phyloP scores from a whole-genome alignment of 1,140 invertebrate genomes.

The Parapsyche elsis region DNA sequence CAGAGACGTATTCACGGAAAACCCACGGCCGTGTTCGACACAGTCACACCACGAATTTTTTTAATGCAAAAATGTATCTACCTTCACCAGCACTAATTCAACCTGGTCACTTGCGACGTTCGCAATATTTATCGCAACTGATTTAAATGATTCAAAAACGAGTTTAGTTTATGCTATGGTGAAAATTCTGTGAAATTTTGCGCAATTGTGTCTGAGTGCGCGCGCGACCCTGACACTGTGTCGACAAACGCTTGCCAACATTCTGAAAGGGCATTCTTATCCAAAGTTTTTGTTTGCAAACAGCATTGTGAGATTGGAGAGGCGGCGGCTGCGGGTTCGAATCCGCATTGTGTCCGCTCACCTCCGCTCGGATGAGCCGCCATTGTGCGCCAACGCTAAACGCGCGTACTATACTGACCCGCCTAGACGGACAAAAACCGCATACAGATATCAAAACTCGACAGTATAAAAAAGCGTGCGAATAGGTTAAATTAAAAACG shows the following conservation, averaged over 20 bases:
- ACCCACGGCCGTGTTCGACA: no score
- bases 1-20: no score
- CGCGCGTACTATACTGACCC: not conserved
- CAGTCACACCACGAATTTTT: no score
- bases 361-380: constrained; percentile 24
- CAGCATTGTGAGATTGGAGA: constrained; percentile 41
- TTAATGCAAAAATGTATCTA: no score
- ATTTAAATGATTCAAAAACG: no score
- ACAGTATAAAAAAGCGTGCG: not conserved
- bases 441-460: not conserved
- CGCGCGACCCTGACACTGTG: not conserved
- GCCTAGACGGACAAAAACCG: not conserved
- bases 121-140: no score
- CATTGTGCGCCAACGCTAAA: constrained; percentile 16
- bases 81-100: no score
- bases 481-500: not conserved
- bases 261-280: constrained; percentile 29
- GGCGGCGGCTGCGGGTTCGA: constrained; percentile 37
- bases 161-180: no score
- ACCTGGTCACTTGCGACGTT: no score
- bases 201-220: not conserved
- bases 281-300: constrained; percentile 41
- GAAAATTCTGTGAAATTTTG: not conserved
- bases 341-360: constrained; percentile 34
- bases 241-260: constrained; percentile 12